phyloP scores from a whole-genome alignment of 2,888 invertebrate genomes.

The Harpagoxenus sublaevis region DNA sequence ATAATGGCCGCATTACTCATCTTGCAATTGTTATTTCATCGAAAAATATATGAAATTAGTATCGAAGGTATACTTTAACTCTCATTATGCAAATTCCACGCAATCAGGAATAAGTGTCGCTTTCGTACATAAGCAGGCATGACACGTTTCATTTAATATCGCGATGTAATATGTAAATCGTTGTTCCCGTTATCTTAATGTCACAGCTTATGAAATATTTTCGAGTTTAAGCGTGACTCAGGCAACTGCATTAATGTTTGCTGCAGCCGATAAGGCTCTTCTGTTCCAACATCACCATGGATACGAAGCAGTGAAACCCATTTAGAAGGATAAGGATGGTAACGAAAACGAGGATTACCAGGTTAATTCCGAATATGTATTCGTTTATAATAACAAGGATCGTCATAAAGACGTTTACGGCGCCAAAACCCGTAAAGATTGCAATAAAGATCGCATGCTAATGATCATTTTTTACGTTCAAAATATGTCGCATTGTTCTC shows the following conservation, averaged over 20 bases:
- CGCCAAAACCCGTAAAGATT: conserved; percentile 2
- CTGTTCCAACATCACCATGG: conserved; percentile 39
- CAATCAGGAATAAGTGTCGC: not conserved
- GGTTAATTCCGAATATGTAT: conserved; percentile 70
- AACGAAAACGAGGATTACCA: conserved; percentile 70
- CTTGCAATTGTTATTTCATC: not conserved
- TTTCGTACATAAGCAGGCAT: conserved; percentile 4
- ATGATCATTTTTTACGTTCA: conserved; percentile 12
- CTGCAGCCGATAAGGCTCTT: conserved; percentile 28
- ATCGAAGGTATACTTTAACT: not conserved
- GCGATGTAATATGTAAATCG: conserved; percentile 22
- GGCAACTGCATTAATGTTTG: conserved; percentile 36
- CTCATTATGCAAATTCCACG: conserved; percentile 12
- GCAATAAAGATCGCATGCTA: conserved; percentile 38
- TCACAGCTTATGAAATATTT: conserved; percentile 31
- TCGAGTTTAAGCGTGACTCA: conserved; percentile 25
- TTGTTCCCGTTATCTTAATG: conserved; percentile 28
- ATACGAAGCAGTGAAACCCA: conserved; percentile 62
- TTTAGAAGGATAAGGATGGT: conserved; percentile 67
- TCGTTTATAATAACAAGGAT: conserved; percentile 67
- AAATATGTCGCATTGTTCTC: conserved; percentile 36
- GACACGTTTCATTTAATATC: conserved; percentile 31
- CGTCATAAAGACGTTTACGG: conserved; percentile 63
- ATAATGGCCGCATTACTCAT: not conserved
- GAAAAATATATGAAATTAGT: conserved; percentile 19